These are phyloP conservation scores for Magallana angulata DNA, from an alignment of 1,140 invertebrate genomes.

Conservation along the genomic window DNA sequence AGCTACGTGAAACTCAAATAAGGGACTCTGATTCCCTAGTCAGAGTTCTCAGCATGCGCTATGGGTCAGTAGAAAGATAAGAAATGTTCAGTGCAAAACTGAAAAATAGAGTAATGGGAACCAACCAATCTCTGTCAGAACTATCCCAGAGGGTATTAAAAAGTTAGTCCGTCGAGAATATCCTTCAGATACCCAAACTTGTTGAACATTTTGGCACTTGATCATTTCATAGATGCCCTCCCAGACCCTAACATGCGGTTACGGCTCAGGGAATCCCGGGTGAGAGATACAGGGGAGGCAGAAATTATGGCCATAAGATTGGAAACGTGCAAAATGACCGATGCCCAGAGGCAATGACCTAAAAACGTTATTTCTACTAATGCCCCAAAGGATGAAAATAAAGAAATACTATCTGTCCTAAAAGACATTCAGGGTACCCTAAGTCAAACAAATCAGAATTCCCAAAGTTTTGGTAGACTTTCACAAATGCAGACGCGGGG, in stretches of 20 bases:
- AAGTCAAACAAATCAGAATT: no score
- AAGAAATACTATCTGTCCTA: no score
- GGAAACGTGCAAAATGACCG: background rate
- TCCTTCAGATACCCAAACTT: background rate
- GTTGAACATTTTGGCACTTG: conserved; percentile 8
- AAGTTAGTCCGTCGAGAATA: conserved; percentile 42
- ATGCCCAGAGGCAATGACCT: background rate
- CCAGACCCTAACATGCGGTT: background rate
- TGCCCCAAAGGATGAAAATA: no score
- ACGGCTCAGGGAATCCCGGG: no score
- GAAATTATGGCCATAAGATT: no score
- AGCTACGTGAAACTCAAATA: no score
- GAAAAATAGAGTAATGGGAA: conserved; percentile 35
- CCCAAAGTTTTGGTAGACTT: no score
- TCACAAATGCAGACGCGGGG: background rate
- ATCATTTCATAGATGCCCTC: conserved; percentile 49
- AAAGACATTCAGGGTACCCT: no score
- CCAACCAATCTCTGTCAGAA: conserved; percentile 38
- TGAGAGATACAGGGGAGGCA: no score
- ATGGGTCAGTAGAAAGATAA: conserved; percentile 28
- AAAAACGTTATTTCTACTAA: no score
- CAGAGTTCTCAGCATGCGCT: no score
- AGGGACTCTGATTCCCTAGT: no score
- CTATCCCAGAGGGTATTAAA: conserved; percentile 42
- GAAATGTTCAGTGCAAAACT: conserved; percentile 44